These are phyloP conservation scores for Saguinus imperator DNA, from an alignment of 2,113 vertebrate species.

Conservation along the genomic window DNA sequence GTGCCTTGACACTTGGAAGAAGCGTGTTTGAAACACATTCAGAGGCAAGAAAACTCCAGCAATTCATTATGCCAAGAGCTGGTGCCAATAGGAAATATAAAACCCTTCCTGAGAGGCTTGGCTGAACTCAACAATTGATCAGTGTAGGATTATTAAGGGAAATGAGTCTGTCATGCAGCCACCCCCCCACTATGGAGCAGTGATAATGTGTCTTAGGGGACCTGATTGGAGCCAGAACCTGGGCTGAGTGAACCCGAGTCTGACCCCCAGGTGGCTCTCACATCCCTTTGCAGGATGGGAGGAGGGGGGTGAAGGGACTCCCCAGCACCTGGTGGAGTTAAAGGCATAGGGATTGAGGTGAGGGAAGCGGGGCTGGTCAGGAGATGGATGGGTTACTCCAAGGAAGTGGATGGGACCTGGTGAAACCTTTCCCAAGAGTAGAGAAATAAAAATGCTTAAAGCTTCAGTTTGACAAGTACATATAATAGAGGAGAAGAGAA, in stretches of 20 bases:
- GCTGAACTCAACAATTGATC: not conserved
- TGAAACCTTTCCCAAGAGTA: not conserved
- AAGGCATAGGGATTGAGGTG: not conserved
- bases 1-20: slow-evolving; percentile 22
- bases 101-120: slow-evolving; percentile 2
- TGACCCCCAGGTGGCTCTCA: not conserved
- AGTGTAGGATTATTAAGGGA: not conserved
- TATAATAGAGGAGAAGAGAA: not conserved
- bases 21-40: not conserved
- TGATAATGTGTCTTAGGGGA: not conserved
- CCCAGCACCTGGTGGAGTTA: not conserved
- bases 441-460: slow-evolving; percentile 6
- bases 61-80: not conserved
- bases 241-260: too few relatives aligned
- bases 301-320: not conserved
- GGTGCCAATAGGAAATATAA: slow-evolving; percentile 20
- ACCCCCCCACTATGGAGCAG: not conserved
- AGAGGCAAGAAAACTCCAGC: slow-evolving; percentile 4
- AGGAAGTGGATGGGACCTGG: not conserved
- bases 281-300: not conserved
- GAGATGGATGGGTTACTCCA: not conserved
- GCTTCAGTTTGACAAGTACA: not conserved
- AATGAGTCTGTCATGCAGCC: not conserved
- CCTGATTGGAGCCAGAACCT: not conserved
- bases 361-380: not conserved